Percentiles rank a stretch among this genome's conserved stretches.
These are phyloP conservation scores for Zaprionus nigranus DNA, from an alignment of 1,140 invertebrate species.

Conservation along the genomic window DNA sequence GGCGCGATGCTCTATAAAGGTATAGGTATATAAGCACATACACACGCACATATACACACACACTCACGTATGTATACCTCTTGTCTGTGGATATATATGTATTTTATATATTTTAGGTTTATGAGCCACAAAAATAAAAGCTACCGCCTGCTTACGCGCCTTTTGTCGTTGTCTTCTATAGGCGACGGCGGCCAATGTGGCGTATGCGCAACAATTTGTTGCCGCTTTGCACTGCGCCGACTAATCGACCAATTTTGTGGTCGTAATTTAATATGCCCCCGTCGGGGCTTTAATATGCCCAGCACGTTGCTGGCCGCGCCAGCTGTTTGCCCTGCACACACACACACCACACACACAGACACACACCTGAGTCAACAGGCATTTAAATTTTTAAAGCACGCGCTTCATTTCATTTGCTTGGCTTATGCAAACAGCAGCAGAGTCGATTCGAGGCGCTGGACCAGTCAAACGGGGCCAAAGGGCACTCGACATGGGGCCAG, in stretches of 20 bases:
- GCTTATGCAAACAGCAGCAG: conserved; percentile 72
- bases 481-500: conserved; percentile 41
- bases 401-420: conserved; percentile 75
- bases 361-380: conserved; percentile 52
- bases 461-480: conserved; percentile 1
- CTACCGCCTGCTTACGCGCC: conserved; percentile 13
- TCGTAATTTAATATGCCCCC: conserved; percentile 73
- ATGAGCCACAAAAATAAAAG: conserved; percentile 72
- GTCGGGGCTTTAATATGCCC: conserved; percentile 66
- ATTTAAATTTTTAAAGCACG: conserved; percentile 66
- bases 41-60: not conserved
- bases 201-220: conserved; percentile 76
- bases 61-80: not conserved
- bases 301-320: conserved; percentile 61
- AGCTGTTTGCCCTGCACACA: conserved; percentile 52
- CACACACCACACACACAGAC: conserved; percentile 2
- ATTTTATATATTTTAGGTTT: conserved; percentile 66
- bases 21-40: conserved; percentile 23
- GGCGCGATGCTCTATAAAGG: conserved; percentile 76
- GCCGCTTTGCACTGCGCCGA: conserved; percentile 15
- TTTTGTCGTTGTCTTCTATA: conserved; percentile 4
- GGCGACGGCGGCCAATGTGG: conserved; percentile 38
- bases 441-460: conserved; percentile 3
- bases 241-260: conserved; percentile 72
- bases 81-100: not conserved